Percentiles rank a stretch among this genome's conserved stretches.
Conservation (phyloP, 2,888 invertebrate genomes). For the Spialia ferax region DNA sequence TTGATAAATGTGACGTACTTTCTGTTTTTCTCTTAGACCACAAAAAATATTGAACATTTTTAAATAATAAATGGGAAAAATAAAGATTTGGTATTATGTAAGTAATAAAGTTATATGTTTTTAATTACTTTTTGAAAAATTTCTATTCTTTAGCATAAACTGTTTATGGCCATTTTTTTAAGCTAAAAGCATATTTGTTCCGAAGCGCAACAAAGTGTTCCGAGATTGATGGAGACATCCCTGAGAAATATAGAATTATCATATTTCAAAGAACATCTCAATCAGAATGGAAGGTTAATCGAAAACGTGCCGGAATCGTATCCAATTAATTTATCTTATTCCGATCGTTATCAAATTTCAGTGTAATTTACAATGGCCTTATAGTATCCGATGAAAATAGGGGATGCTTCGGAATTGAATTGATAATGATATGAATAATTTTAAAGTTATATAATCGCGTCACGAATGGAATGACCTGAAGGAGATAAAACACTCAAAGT, state of each 20-base stretch:
- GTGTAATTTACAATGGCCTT: slow-evolving; percentile 30
- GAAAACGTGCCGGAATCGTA: slow-evolving; percentile 32
- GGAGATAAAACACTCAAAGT: too few species aligned
- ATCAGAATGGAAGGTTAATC: slow-evolving; percentile 33
- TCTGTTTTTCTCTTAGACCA: slow-evolving; percentile 1
- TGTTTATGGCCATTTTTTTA: too few species aligned
- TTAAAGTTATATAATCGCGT: not conserved
- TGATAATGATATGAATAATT: not conserved
- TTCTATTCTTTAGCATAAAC: too few species aligned
- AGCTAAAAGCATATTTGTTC: not conserved
- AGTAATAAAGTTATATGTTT: too few species aligned
- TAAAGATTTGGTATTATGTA: too few species aligned
- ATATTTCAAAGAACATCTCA: slow-evolving; percentile 33
- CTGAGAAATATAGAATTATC: slow-evolving; percentile 26
- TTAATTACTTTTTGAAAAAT: too few species aligned
- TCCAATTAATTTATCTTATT: slow-evolving; percentile 38
- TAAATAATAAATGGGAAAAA: too few species aligned
- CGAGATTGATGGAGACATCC: not conserved
- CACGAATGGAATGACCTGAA: too few species aligned
- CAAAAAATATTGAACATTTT: slow-evolving; percentile 22
- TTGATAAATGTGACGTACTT: slow-evolving; percentile 23
- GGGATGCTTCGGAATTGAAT: not conserved
- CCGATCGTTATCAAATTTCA: slow-evolving; percentile 25
- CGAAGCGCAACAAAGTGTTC: not conserved
- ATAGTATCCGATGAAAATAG: slow-evolving; percentile 6